Evolutionary conservation across 2,888 invertebrate species (phyloP).

Genomic region (Lasioglossum lativentre): DNA sequence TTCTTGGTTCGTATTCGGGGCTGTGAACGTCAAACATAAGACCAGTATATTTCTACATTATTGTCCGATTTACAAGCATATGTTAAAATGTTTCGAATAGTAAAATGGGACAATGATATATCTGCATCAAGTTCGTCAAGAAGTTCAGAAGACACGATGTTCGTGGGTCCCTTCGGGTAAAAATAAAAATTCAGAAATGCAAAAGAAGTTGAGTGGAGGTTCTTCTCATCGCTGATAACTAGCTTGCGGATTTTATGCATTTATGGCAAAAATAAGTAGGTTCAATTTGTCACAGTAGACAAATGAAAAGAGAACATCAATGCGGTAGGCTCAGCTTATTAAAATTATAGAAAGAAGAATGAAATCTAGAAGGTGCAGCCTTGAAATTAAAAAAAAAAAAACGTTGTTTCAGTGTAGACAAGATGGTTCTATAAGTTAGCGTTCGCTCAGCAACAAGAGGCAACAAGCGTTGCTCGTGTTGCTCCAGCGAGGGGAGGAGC

Average conservation of each 20-base stretch:
- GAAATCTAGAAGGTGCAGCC: background rate
- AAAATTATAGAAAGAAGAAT: too few relatives aligned
- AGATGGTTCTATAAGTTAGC: background rate
- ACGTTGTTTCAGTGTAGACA: background rate
- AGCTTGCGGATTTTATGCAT: too few relatives aligned
- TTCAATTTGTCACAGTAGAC: too few relatives aligned
- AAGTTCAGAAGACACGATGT: too few relatives aligned
- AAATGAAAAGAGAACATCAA: too few relatives aligned
- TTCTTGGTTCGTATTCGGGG: too few relatives aligned
- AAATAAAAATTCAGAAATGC: background rate
- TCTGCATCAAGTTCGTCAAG: background rate
- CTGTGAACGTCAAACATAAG: too few relatives aligned
- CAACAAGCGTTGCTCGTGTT: background rate
- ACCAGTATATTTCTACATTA: background rate
- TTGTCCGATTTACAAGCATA: background rate
- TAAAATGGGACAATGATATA: background rate
- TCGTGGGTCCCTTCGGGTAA: too few relatives aligned
- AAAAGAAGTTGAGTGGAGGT: background rate
- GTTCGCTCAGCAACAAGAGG: background rate
- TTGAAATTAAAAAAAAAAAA: background rate
- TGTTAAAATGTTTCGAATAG: background rate
- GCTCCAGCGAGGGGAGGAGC: background rate
- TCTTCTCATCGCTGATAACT: too few relatives aligned
- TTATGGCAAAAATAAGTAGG: too few relatives aligned
- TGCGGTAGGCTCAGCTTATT: too few relatives aligned